Percentiles rank a stretch among this genome's conserved stretches.
Conservation (phyloP, 2,888 invertebrate species). For the Nasonovia ribisnigri region DNA sequence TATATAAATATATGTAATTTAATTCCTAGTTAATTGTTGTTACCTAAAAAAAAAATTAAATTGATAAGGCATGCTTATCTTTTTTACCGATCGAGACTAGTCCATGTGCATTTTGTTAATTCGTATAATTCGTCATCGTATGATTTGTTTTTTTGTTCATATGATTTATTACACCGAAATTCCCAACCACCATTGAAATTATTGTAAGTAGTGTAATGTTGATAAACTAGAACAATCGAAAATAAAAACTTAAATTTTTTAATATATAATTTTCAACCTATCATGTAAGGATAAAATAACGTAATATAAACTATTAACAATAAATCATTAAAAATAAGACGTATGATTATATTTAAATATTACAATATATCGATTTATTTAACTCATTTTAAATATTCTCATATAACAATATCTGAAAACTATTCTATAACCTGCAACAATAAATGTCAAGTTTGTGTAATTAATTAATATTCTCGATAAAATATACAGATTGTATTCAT, state of each 20-base stretch:
- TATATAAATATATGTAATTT: constrained; percentile 23
- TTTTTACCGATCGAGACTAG: not conserved
- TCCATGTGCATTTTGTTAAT: not conserved
- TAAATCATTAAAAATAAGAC: not conserved
- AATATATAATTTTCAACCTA: not conserved
- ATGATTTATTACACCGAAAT: not conserved
- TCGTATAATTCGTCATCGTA: not conserved
- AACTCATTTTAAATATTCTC: not conserved
- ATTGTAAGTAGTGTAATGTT: not conserved
- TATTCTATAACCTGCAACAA: not conserved
- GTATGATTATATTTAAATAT: not conserved
- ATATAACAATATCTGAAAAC: not conserved
- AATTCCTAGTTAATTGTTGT: not conserved
- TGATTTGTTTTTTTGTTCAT: not conserved
- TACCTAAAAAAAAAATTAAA: not conserved
- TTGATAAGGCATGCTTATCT: not conserved
- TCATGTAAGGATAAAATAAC: not conserved
- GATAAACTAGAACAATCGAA: not conserved
- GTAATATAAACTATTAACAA: not conserved
- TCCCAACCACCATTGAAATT: not conserved
- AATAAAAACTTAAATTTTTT: not conserved
- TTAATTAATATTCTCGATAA: not conserved
- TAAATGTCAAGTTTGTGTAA: not conserved
- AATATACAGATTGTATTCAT: not conserved
- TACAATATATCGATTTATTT: not conserved